Conservation (phyloP, 2,797 vertebrate genomes). For the Muraenolepis orangiensis region DNA sequence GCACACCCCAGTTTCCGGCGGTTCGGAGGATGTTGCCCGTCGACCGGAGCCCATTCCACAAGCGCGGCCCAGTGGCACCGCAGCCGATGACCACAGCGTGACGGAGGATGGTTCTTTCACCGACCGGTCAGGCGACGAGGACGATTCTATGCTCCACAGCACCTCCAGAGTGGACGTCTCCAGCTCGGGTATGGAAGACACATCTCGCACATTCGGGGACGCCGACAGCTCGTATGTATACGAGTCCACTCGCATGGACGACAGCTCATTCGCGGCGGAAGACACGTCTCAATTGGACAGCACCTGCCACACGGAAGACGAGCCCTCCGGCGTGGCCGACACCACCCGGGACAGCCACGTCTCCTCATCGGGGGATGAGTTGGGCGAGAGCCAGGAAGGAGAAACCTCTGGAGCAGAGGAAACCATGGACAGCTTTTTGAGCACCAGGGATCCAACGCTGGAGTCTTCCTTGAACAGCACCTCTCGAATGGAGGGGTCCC, state of each 20-base stretch:
- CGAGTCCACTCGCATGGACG: slow-evolving; percentile 28
- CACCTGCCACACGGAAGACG: slow-evolving; percentile 42
- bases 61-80: neutral
- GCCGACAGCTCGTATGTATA: slow-evolving; percentile 35
- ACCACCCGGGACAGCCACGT: slow-evolving; percentile 47
- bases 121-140: slow-evolving; percentile 37
- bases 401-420: slow-evolving; percentile 49
- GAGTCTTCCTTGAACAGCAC: slow-evolving; percentile 55
- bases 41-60: too few relatives aligned
- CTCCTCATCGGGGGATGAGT: slow-evolving; percentile 44
- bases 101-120: slow-evolving; percentile 49
- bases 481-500: slow-evolving; percentile 54
- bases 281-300: slow-evolving; percentile 45
- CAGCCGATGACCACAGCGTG: slow-evolving; percentile 35
- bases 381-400: slow-evolving; percentile 48
- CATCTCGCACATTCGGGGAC: slow-evolving; percentile 20
- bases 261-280: slow-evolving; percentile 32
- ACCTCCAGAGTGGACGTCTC: slow-evolving; percentile 34
- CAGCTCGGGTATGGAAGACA: slow-evolving; percentile 42
- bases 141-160: slow-evolving; percentile 31
- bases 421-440: slow-evolving; percentile 47
- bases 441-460: slow-evolving; percentile 40
- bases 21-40: too few relatives aligned
- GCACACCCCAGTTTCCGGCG: slow-evolving; percentile 20
- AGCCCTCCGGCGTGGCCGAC: slow-evolving; percentile 40